phyloP scores from a whole-genome alignment of 2,113 vertebrate species.

The Malaclemys terrapin region DNA sequence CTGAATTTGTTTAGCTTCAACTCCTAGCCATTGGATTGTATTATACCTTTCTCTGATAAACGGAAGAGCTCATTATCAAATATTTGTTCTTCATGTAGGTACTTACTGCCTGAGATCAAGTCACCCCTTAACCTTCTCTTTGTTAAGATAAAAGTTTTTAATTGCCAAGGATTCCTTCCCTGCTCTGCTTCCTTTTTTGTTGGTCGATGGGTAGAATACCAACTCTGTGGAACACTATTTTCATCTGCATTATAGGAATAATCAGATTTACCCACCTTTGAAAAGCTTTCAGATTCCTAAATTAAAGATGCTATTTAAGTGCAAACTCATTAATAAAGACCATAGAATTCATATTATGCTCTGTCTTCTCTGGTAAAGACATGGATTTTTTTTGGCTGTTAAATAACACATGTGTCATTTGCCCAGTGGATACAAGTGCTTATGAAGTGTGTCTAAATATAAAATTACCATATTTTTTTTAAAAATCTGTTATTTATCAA shows the following conservation, averaged over 20 bases:
- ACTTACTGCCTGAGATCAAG: neutral
- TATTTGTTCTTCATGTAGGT: neutral
- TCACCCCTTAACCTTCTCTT: neutral
- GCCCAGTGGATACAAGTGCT: neutral
- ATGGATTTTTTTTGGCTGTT: neutral
- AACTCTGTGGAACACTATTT: neutral
- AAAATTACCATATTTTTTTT: neutral
- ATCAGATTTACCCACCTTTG: neutral
- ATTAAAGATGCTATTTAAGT: neutral
- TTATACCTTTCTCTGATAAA: too few species aligned
- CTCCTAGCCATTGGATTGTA: too few species aligned
- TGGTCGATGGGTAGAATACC: accelerated
- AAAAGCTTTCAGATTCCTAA: neutral
- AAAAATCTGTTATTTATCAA: neutral
- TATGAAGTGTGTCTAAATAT: neutral
- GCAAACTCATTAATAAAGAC: neutral
- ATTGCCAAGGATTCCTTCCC: neutral
- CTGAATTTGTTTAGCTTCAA: too few species aligned
- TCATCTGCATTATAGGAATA: neutral
- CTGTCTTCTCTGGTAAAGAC: neutral
- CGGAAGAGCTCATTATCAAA: neutral
- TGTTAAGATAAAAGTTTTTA: neutral
- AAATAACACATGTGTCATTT: neutral
- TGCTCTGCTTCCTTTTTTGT: neutral
- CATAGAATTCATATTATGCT: neutral